Base-by-base conservation (phyloP, 2,888 invertebrate species). In the Ormyrus pomaceus region DNA sequence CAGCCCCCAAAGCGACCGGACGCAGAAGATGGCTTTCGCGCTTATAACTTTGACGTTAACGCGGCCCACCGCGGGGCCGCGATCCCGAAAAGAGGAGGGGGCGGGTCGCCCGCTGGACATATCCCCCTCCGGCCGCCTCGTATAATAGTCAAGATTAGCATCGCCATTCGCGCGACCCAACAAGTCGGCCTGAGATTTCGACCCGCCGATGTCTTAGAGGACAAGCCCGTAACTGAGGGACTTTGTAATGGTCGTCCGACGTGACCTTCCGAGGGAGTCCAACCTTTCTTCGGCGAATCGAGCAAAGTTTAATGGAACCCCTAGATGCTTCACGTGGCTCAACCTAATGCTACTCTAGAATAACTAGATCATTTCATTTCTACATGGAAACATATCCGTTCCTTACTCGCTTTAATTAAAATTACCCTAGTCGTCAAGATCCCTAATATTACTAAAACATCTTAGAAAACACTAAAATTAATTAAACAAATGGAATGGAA, bases 71-170 rank as follows among this genome's bases (percentile, higher is more conserved):
- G 19, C 19, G 19, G 19, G 19, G 19, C 19, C 59, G 61, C 66
- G 19, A 50, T 62, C 65, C 71, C 58, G 65, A 77, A 78, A 65
- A 74, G 69, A 73, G 72, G 74, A 56, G 50, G 45, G 76, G 9
- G 9, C 34, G 45, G 48, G 56, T n/a, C 10, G 45, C n/a, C 50
- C 48, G 46, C 3, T 5, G 46, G 51, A 50, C 71, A 45, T 46
- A 53, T 19, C 51, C 13, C 8, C 50, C 53, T 62, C 56, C 48
- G 48, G 45, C 70, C n/a, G 10, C 51, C 51, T 61, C 72, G 68
- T 73, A 72, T 80, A 72, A 73, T 78, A 81, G 83, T 86, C 84
- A 84, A 86, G 86, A 86, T 86, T 86, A 86, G 83, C 84, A 86
- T 86, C 86, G 81, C 81, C 45, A 78, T 77, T 80, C 77, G 72